These are phyloP conservation scores for Bagarius yarrelli DNA, from an alignment of 2,113 vertebrate species.

Conservation along the genomic window DNA sequence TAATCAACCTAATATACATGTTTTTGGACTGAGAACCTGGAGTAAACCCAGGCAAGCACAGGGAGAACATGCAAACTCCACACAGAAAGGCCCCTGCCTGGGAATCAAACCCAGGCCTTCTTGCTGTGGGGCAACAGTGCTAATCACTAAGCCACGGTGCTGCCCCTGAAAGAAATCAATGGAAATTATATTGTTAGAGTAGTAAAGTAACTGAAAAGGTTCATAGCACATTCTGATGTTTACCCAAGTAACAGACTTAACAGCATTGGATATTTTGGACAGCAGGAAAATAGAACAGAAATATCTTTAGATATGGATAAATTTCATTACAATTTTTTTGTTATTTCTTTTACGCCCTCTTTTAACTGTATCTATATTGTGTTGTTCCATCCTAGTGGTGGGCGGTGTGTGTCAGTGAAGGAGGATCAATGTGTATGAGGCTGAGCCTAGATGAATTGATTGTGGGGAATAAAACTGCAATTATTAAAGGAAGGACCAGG, in stretches of 20 bases:
- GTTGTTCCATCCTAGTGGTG: neutral
- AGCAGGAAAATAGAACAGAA: neutral
- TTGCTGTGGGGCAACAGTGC: too few relatives aligned
- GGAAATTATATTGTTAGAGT: neutral
- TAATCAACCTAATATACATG: too few relatives aligned
- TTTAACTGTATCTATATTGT: conserved; percentile 20
- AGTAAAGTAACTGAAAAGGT: neutral
- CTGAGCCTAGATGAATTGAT: conserved; percentile 74
- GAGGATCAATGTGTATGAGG: conserved; percentile 71
- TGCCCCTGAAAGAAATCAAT: neutral
- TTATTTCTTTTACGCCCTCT: neutral
- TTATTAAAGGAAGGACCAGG: conserved; percentile 74
- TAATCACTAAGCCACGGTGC: too few relatives aligned
- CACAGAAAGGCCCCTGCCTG: too few relatives aligned
- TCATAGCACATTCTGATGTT: neutral
- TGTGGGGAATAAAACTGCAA: conserved; percentile 78
- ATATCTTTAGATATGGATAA: neutral
- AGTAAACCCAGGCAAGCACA: too few relatives aligned
- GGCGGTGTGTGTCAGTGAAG: conserved; percentile 62
- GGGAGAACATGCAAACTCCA: too few relatives aligned
- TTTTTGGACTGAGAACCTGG: too few relatives aligned
- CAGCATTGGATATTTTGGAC: neutral
- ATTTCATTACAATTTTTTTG: neutral
- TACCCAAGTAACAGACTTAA: neutral
- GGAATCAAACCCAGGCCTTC: too few relatives aligned